phyloP scores from a whole-genome alignment of 2,797 vertebrate species.

The Rhinogobio ventralis region DNA sequence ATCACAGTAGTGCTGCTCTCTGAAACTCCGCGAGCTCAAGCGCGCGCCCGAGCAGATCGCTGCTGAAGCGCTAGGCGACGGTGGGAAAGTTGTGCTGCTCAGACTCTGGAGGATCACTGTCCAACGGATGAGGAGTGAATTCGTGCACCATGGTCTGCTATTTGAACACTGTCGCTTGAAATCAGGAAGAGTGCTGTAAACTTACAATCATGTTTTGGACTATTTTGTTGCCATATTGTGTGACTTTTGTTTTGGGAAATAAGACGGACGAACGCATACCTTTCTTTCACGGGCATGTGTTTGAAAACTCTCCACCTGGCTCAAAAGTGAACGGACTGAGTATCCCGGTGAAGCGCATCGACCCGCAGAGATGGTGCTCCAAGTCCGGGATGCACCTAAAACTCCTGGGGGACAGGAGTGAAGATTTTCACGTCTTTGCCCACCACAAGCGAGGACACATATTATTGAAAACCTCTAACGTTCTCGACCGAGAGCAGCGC shows the following conservation, averaged over 20 bases:
- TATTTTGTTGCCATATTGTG: constrained; percentile 69
- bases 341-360: constrained; percentile 82
- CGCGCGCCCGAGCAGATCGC: constrained; percentile 72
- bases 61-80: constrained; percentile 66
- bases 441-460: constrained; percentile 84
- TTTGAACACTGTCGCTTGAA: constrained; percentile 40
- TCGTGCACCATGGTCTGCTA: constrained; percentile 52
- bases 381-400: constrained; percentile 78
- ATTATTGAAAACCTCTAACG: constrained; percentile 79
- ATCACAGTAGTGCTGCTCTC: constrained; percentile 72
- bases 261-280: constrained; percentile 74
- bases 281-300: constrained; percentile 84
- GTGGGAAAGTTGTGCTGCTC: constrained; percentile 69
- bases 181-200: constrained; percentile 31
- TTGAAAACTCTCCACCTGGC: constrained; percentile 84
- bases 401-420: constrained; percentile 81
- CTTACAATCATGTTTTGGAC: constrained; percentile 76
- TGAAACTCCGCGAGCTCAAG: constrained; percentile 63
- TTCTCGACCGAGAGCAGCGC: constrained; percentile 84
- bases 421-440: constrained; percentile 80
- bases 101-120: constrained; percentile 21
- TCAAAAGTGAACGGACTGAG: constrained; percentile 83
- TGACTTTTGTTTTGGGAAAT: constrained; percentile 72
- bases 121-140: constrained; percentile 36
- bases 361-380: constrained; percentile 78